phyloP scores from a whole-genome alignment of 2,797 vertebrate genomes.

The Neopelma chrysocephalum region DNA sequence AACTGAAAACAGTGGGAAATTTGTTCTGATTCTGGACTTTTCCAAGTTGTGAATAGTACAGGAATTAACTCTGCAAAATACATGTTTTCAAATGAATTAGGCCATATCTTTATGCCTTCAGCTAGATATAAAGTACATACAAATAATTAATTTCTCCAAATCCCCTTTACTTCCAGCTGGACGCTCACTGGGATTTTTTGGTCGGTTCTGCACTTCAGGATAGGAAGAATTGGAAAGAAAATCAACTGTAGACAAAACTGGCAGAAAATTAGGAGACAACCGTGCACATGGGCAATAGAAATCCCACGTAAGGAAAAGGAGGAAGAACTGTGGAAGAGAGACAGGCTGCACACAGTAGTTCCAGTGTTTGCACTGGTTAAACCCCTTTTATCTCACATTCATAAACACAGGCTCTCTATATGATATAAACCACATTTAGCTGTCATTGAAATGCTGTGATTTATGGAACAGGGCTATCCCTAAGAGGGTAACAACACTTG shows the following conservation, averaged over 20 bases:
- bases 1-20: neutral
- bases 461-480: slow-evolving; percentile 69
- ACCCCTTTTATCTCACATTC: slow-evolving; percentile 72
- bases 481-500: slow-evolving; percentile 72
- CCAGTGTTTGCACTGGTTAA: slow-evolving; percentile 67
- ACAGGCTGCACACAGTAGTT: slow-evolving; percentile 67
- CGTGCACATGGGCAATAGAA: neutral
- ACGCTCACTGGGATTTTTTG: neutral
- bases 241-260: neutral
- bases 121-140: neutral
- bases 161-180: neutral
- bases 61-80: neutral
- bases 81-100: fast-evolving
- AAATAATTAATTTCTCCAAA: neutral
- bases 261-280: neutral
- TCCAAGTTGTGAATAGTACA: neutral
- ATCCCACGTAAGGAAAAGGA: neutral
- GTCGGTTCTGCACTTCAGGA: neutral
- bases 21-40: neutral
- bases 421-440: slow-evolving; percentile 73
- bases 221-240: neutral
- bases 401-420: slow-evolving; percentile 72
- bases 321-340: neutral
- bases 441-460: slow-evolving; percentile 70
- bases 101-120: neutral